phyloP scores from a whole-genome alignment of 2,797 vertebrate genomes.

The Eleutherodactylus coqui region DNA sequence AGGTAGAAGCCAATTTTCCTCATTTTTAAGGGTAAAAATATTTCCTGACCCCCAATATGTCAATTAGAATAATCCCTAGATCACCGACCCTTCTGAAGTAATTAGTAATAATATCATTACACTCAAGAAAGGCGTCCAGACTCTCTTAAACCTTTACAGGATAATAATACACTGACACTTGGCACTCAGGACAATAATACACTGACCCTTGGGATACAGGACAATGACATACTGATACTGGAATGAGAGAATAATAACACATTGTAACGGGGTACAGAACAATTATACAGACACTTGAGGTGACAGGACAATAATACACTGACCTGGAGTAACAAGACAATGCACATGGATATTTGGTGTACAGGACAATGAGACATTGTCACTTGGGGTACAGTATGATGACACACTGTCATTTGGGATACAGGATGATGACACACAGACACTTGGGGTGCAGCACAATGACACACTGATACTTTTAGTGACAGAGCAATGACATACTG shows the following conservation, averaged over 20 bases:
- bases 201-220: not conserved
- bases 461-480: not conserved
- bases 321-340: not conserved
- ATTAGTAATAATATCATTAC: no score
- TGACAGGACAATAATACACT: not conserved
- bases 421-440: not conserved
- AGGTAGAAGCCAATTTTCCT: no score
- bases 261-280: not conserved
- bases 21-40: no score
- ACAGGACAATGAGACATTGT: not conserved
- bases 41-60: no score
- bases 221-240: not conserved
- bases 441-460: not conserved
- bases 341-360: not conserved
- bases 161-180: not conserved
- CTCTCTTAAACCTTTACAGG: no score
- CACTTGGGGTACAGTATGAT: not conserved
- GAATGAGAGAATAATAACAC: not conserved
- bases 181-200: not conserved
- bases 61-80: no score
- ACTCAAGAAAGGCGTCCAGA: no score
- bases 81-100: no score
- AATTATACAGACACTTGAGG: not conserved
- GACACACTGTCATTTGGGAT: not conserved
- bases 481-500: not conserved